Evolutionary conservation across 2,797 vertebrate genomes (phyloP), one percentile per base, ranked within the genome.

Genomic region (Pteropus rufus): DNA sequence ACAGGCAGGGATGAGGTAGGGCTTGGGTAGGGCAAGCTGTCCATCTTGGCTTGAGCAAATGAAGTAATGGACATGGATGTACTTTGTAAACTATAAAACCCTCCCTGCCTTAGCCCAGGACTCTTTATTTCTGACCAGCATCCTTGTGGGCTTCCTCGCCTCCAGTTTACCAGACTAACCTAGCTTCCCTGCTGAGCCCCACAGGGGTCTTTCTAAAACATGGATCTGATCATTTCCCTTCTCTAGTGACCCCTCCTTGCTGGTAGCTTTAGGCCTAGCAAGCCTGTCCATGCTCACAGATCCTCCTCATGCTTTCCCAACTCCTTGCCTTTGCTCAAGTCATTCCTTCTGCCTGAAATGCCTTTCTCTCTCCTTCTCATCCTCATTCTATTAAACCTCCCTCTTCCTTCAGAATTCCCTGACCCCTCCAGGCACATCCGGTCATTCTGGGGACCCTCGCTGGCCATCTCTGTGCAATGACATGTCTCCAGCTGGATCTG

Each of bases 191-290:
- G 31, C 56, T 5, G 44, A 87, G 52, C 84, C 24, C 64, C 29
- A 10, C 34, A 58, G 2, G 36, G 89, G 19, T 44, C 79, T 65
- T 86, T 41, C 69, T 62, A 69, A 80, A 67, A 54, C 46, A 34
- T 7, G 3, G 31, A 2, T 44, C 62, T 10, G 5, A 24, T 8
- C 24, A 9, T 19, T 67, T 67, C 36, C 34, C n/a, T 89, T 41
- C 39, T 54, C 58, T 24, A 52, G 36, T 11, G 5, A 16, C 8
- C 12, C 16, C 29, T 58, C 44, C 44, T 69, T 49, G 44, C 69
- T 7, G 24, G 21, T 10, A 72, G 77, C 5, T 39, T 70, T 44
- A 1, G 3, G 14, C 54, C 84, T 34, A 10, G 16, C 0, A 1
- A 65, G 29, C 52, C 72, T 60, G 29, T 10, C 49, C 14, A 49